Evolutionary conservation across 2,797 vertebrate species (phyloP).

Genomic region (Ptychadena robeensis): DNA sequence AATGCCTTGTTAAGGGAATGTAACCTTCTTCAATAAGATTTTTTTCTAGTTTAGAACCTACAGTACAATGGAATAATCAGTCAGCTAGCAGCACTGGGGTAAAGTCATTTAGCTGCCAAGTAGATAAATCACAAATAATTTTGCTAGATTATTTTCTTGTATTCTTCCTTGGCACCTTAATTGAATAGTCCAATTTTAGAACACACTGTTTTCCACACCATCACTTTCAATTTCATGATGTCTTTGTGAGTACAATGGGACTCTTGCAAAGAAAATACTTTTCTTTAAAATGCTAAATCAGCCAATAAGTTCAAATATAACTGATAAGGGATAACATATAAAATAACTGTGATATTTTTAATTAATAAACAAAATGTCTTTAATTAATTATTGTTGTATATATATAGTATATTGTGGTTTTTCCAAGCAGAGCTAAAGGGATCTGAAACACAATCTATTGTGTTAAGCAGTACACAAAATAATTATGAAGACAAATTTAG

Average conservation of each 20-base stretch:
- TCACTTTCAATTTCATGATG: slow-evolving; percentile 46
- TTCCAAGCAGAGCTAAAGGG: too few species aligned
- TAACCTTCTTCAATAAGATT: background rate
- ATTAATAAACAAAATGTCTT: slow-evolving; percentile 21
- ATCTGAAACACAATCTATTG: too few species aligned
- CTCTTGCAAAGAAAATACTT: background rate
- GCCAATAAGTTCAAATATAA: slow-evolving; percentile 4
- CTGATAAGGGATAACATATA: slow-evolving; percentile 9
- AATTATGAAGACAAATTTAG: too few species aligned
- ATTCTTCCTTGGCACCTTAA: slow-evolving; percentile 48
- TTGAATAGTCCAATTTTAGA: slow-evolving; percentile 48
- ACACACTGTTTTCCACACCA: slow-evolving; percentile 40
- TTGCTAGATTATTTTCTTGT: slow-evolving; percentile 34
- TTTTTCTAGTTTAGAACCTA: slow-evolving; percentile 16
- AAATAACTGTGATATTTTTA: slow-evolving; percentile 17
- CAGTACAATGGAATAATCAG: background rate
- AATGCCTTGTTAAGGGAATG: background rate
- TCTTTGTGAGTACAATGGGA: slow-evolving; percentile 30
- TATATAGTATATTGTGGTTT: too few species aligned
- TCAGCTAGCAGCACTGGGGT: slow-evolving; percentile 5
- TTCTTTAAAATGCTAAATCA: slow-evolving; percentile 22
- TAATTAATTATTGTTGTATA: too few species aligned
- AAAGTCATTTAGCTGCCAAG: slow-evolving; percentile 40
- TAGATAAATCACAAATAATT: slow-evolving; percentile 49
- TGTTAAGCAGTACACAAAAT: too few species aligned